These are phyloP conservation scores for Saturnia pavonia DNA, from an alignment of 2,888 invertebrate species.

Conservation along the genomic window DNA sequence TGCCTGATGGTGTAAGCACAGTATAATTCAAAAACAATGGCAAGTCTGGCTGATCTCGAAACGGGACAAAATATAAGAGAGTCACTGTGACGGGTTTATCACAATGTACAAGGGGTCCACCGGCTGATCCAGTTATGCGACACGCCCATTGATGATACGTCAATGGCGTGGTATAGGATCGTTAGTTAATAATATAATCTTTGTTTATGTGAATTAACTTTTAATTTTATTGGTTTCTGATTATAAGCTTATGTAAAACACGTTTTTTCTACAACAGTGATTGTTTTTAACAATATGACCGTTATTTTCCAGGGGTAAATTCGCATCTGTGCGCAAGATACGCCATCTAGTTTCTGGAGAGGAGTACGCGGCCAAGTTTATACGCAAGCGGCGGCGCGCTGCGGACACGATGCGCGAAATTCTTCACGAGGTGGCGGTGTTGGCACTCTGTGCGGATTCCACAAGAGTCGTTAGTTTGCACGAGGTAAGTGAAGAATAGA, in stretches of 20 bases:
- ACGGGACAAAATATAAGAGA: too few relatives aligned
- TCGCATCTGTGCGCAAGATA: constrained; percentile 96
- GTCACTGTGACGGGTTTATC: too few relatives aligned
- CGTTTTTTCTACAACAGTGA: background rate
- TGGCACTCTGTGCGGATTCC: constrained; percentile 91
- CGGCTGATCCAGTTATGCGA: too few relatives aligned
- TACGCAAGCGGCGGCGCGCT: constrained; percentile 94
- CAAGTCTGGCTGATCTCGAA: too few relatives aligned
- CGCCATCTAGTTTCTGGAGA: constrained; percentile 92
- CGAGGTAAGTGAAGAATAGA: constrained; percentile 79
- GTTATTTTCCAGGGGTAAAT: constrained; percentile 93
- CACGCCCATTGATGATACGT: too few relatives aligned
- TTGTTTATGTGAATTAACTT: too few relatives aligned
- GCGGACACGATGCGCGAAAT: constrained; percentile 93
- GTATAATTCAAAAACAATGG: too few relatives aligned
- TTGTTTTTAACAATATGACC: background rate
- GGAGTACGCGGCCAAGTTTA: constrained; percentile 98
- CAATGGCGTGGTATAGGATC: too few relatives aligned
- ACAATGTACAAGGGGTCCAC: too few relatives aligned
- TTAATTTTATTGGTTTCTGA: background rate
- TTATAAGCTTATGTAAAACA: background rate
- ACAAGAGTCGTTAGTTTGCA: constrained; percentile 94
- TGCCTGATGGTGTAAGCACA: too few relatives aligned
- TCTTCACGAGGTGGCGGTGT: constrained; percentile 95
- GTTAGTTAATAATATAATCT: too few relatives aligned